Conservation (phyloP, 2,888 invertebrate species). For the Lasiommata megera region DNA sequence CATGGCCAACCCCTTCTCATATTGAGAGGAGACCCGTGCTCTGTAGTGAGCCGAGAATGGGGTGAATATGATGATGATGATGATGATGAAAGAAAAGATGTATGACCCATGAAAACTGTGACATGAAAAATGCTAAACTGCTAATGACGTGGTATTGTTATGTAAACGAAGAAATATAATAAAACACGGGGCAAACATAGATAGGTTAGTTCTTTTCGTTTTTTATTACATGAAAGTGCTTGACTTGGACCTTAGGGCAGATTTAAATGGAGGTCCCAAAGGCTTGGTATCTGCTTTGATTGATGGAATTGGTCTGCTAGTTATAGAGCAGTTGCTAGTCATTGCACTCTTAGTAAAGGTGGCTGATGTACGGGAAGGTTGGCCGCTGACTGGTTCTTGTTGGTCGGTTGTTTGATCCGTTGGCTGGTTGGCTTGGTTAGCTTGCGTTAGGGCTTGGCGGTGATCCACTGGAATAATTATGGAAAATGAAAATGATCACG, state of each 20-base stretch:
- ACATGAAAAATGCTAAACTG: too few relatives aligned
- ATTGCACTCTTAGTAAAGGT: neutral
- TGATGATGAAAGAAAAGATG: too few relatives aligned
- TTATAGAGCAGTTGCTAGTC: neutral
- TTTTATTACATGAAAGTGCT: neutral
- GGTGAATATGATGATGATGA: too few relatives aligned
- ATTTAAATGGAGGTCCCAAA: neutral
- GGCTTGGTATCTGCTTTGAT: neutral
- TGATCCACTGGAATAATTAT: constrained; percentile 2
- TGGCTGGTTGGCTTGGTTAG: neutral
- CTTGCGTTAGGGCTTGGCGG: constrained; percentile 4
- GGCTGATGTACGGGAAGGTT: neutral
- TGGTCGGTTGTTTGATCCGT: neutral
- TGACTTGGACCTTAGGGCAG: neutral
- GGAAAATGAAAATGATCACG: too few relatives aligned
- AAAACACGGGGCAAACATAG: too few relatives aligned
- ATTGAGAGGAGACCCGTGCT: too few relatives aligned
- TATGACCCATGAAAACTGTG: too few relatives aligned
- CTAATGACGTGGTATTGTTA: too few relatives aligned
- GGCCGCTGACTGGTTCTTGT: neutral
- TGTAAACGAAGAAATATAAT: too few relatives aligned
- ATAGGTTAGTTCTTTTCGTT: neutral
- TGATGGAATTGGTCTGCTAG: neutral
- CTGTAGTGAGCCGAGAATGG: too few relatives aligned
- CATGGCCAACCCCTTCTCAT: too few relatives aligned